Percentiles rank a stretch among this genome's conserved stretches.
Conservation (phyloP, 1,140 invertebrate genomes). For the Macrotrachela quadricornifera region DNA sequence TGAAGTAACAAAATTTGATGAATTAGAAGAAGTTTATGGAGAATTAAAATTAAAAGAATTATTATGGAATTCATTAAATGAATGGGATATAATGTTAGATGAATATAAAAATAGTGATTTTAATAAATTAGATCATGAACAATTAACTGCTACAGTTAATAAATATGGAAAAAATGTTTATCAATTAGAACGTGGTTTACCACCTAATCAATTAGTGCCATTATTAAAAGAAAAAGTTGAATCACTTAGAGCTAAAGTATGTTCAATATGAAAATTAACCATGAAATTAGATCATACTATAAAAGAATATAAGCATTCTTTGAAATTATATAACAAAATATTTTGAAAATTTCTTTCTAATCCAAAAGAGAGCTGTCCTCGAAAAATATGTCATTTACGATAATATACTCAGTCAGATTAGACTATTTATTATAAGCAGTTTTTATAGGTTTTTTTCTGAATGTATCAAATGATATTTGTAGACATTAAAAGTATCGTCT, state of each 20-base stretch:
- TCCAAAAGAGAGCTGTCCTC: too few species aligned
- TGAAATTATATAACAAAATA: too few species aligned
- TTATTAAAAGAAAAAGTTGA: conserved; percentile 27
- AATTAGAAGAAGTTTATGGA: conserved; percentile 49
- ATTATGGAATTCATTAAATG: conserved; percentile 49
- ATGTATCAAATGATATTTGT: too few species aligned
- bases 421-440: too few species aligned
- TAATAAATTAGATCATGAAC: conserved; percentile 44
- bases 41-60: conserved; percentile 52
- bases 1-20: conserved; percentile 53
- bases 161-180: conserved; percentile 47
- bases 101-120: conserved; percentile 46
- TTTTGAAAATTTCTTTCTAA: too few species aligned
- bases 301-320: neutral
- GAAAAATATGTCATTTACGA: too few species aligned
- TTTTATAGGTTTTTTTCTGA: too few species aligned
- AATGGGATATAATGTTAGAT: conserved; percentile 41
- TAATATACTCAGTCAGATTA: too few species aligned
- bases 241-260: conserved; percentile 28
- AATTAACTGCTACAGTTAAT: conserved; percentile 42
- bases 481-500: too few species aligned
- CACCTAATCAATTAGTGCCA: conserved; percentile 27
- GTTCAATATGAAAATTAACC: conserved; percentile 3
- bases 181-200: conserved; percentile 48
- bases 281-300: too few species aligned